Evolutionary conservation across 2,113 vertebrate species (phyloP).

Genomic region (Gnathonemus echidnorhynchus): DNA sequence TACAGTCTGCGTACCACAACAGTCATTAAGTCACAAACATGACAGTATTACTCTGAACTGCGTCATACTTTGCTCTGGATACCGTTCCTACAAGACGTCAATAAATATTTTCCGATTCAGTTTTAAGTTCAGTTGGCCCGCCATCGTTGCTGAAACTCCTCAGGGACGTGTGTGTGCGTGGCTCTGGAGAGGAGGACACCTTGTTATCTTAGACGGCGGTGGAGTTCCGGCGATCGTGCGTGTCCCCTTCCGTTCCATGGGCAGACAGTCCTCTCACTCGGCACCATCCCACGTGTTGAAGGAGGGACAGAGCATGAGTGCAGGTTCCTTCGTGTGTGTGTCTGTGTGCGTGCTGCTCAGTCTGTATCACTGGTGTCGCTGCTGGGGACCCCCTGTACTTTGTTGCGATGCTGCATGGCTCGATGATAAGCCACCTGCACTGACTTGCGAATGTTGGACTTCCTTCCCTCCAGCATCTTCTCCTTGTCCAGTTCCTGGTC

Average conservation of each 20-base stretch:
- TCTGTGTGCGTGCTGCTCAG: conserved; percentile 44
- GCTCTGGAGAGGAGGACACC: neutral
- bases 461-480: conserved; percentile 96
- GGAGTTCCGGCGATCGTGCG: neutral
- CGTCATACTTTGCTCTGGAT: neutral
- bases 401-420: conserved; percentile 97
- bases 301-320: neutral
- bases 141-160: neutral
- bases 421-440: conserved; percentile 96
- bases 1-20: neutral
- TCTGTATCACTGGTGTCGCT: conserved; percentile 94
- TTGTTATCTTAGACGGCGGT: neutral
- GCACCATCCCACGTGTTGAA: neutral
- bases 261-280: neutral
- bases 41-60: neutral
- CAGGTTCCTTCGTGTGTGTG: neutral
- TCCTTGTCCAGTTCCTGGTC: conserved; percentile 97
- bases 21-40: neutral
- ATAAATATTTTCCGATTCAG: neutral
- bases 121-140: neutral
- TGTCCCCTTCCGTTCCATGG: neutral
- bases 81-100: neutral
- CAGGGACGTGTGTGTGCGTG: neutral
- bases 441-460: conserved; percentile 97
- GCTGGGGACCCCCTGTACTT: conserved; percentile 95